These are phyloP conservation scores for Falco rusticolus DNA, from an alignment of 2,797 vertebrate species.

Conservation along the genomic window DNA sequence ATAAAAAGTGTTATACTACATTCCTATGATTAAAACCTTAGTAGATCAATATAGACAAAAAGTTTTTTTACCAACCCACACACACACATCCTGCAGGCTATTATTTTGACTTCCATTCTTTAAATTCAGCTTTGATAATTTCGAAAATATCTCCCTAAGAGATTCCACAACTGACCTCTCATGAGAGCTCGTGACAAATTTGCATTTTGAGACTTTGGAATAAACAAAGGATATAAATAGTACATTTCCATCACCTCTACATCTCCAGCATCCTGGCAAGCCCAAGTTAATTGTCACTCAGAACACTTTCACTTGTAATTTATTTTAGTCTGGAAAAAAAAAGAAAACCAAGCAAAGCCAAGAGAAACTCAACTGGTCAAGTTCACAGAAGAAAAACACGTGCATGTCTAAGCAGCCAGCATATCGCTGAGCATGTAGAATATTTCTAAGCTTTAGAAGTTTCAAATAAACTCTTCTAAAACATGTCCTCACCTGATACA, in stretches of 20 bases:
- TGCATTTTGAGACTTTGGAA: not conserved
- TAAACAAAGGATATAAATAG: not conserved
- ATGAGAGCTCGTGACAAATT: not conserved
- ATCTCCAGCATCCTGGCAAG: not conserved
- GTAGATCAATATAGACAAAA: not conserved
- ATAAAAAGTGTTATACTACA: not conserved
- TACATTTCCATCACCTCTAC: not conserved
- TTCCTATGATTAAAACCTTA: not conserved
- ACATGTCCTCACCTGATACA: not conserved
- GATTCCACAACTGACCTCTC: not conserved
- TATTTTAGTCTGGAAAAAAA: not conserved
- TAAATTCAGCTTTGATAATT: not conserved
- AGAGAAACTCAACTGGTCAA: not conserved
- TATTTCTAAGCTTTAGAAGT: not conserved
- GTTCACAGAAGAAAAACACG: not conserved
- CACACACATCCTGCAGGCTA: not conserved
- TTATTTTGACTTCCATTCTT: not conserved
- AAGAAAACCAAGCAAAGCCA: not conserved
- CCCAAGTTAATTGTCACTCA: not conserved
- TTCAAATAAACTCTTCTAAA: not conserved
- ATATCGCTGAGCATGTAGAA: not conserved
- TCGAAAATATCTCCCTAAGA: not conserved
- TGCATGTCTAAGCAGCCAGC: not conserved
- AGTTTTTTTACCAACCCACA: rapidly evolving
- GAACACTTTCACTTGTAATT: not conserved